A percentile compares a stretch with the other conserved stretches of the same genome.
These are phyloP conservation scores for Apoda limacodes DNA, from an alignment of 2,888 invertebrate genomes.

Conservation along the genomic window DNA sequence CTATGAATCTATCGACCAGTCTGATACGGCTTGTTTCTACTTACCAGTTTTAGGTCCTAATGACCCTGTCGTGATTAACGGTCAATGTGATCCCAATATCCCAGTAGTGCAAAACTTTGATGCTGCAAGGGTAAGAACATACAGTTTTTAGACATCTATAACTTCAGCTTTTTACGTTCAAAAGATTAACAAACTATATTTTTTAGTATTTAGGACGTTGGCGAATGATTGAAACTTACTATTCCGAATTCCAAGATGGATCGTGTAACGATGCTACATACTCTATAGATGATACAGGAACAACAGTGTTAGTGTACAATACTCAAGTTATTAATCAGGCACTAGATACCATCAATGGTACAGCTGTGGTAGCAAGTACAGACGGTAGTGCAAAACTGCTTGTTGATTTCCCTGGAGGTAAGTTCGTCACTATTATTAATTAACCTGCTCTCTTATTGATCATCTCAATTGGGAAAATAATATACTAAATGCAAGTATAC, in stretches of 20 bases:
- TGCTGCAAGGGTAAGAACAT: conserved; percentile 26
- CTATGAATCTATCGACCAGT: conserved; percentile 33
- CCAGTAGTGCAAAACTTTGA: conserved; percentile 32
- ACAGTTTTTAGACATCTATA: conserved; percentile 3
- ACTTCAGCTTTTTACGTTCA: not conserved
- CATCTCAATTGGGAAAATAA: too few species aligned
- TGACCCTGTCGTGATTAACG: conserved; percentile 33
- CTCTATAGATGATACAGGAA: conserved; percentile 16
- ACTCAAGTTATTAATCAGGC: conserved; percentile 27
- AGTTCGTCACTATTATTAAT: too few species aligned
- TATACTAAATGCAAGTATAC: too few species aligned
- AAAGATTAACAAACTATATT: conserved; percentile 7
- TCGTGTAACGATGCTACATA: conserved; percentile 30
- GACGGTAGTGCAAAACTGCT: conserved; percentile 39
- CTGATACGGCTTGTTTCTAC: conserved; percentile 38
- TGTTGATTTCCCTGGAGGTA: conserved; percentile 27
- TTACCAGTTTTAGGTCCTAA: conserved; percentile 32
- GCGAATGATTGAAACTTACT: conserved; percentile 28
- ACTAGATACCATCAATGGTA: conserved; percentile 25
- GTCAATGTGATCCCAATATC: conserved; percentile 37
- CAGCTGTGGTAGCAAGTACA: conserved; percentile 18
- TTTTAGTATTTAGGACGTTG: conserved; percentile 31
- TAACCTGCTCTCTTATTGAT: too few species aligned
- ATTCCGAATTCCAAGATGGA: conserved; percentile 28
- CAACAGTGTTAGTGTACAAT: conserved; percentile 23